Base-by-base conservation (phyloP, 2,888 invertebrate genomes). In the Terebella lapidaria region DNA sequence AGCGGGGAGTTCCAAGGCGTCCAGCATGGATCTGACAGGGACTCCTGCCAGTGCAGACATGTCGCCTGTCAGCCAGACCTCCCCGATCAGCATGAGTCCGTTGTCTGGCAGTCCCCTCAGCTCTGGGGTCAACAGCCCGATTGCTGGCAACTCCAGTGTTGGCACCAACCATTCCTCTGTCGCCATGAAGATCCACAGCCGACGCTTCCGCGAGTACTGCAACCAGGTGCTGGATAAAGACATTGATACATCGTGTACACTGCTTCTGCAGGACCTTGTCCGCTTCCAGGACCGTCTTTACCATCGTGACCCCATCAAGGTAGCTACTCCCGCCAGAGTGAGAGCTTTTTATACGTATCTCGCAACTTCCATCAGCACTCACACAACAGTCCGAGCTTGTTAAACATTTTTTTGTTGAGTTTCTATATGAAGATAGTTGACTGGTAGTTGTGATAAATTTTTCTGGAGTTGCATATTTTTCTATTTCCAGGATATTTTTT, bases 281-380 rank as follows among this genome's bases (percentile, higher is more conserved):
- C 78, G 84, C 10, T 87, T 86, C 69, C 88, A 88, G 75, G 86
- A 86, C 69, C 82, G 86, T 20, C 81, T 85, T 30, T 85, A 83
- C 71, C 83, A 84, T 59, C 84, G 83, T 64, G 86, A 87, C 70
- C 83, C 85, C 26, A 81, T 84, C 1, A 88, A 87, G 77, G 87
- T 80, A 27, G 10, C n/a, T n/a, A n/a, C n/a, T n/a, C n/a, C n/a
- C n/a, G n/a, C n/a, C n/a, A n/a, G n/a, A n/a, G n/a, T n/a, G n/a
- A n/a, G n/a, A n/a, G n/a, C n/a, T n/a, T n/a, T n/a, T n/a, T n/a
- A n/a, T n/a, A n/a, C n/a, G n/a, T n/a, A n/a, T n/a, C n/a, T n/a
- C n/a, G n/a, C n/a, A n/a, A n/a, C n/a, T n/a, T n/a, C n/a, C n/a
- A n/a, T n/a, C n/a, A n/a, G n/a, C n/a, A n/a, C n/a, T n/a, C n/a